Evolutionary conservation across 2,113 vertebrate species (phyloP).

Genomic region (Anthoscopus minutus): DNA sequence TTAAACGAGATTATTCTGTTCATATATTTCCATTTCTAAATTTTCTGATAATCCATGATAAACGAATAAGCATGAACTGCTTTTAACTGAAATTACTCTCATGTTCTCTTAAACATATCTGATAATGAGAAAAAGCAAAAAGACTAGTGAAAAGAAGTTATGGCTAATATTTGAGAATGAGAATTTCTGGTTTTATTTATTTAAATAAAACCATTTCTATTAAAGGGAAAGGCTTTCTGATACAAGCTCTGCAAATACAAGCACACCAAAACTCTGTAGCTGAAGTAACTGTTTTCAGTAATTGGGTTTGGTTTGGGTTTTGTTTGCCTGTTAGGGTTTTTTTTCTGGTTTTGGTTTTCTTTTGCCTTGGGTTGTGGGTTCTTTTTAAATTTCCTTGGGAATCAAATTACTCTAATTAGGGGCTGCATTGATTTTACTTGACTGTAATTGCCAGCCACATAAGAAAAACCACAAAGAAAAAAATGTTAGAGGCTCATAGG

Average conservation of each 20-base stretch:
- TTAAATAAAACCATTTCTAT: background rate
- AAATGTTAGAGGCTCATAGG: background rate
- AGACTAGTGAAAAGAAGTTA: background rate
- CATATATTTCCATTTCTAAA: background rate
- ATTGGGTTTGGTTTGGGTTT: background rate
- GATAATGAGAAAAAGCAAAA: background rate
- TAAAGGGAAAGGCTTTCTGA: background rate
- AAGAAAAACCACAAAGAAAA: background rate
- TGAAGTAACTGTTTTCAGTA: background rate
- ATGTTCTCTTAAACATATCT: background rate
- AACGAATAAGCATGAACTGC: background rate
- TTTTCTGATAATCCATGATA: background rate
- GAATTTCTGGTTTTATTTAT: background rate
- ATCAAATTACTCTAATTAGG: background rate
- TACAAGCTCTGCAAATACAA: background rate
- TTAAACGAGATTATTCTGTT: background rate
- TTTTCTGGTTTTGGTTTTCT: background rate
- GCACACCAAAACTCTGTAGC: background rate
- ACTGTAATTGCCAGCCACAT: background rate
- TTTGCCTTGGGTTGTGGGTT: background rate
- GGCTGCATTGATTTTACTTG: background rate
- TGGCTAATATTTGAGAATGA: background rate
- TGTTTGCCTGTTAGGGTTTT: background rate
- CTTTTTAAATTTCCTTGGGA: background rate
- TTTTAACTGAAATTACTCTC: background rate